These are phyloP conservation scores for Sarcophaga subvicina DNA, from an alignment of 2,888 invertebrate genomes.

Conservation along the genomic window DNA sequence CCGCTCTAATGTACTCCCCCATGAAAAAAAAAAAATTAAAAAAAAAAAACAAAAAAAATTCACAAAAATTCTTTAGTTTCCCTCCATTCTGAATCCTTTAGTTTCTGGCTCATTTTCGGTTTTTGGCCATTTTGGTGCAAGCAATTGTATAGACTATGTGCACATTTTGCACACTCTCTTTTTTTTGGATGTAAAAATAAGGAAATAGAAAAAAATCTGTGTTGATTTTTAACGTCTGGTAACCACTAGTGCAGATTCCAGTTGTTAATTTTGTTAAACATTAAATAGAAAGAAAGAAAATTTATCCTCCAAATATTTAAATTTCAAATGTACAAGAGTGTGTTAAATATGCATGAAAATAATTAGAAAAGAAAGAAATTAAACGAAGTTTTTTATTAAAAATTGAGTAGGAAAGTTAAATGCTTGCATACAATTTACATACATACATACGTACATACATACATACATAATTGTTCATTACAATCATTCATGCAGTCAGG, in stretches of 20 bases:
- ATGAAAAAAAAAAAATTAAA: not conserved
- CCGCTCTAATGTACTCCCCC: slow-evolving; percentile 28
- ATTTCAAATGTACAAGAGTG: too few species aligned
- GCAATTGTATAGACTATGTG: slow-evolving; percentile 24
- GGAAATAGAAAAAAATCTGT: not conserved
- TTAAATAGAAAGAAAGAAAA: too few species aligned
- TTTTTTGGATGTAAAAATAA: slow-evolving; percentile 12
- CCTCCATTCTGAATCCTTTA: not conserved
- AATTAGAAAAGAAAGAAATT: too few species aligned
- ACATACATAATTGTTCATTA: too few species aligned
- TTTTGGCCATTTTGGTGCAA: slow-evolving; percentile 8
- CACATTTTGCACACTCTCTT: slow-evolving; percentile 6
- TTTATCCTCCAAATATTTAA: too few species aligned
- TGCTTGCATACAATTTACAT: too few species aligned
- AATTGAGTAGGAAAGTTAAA: too few species aligned
- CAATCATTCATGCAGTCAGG: too few species aligned
- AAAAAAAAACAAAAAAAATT: not conserved
- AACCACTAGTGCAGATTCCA: slow-evolving; percentile 35
- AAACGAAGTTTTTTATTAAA: too few species aligned
- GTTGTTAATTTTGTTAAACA: slow-evolving; percentile 44
- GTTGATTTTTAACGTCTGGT: slow-evolving; percentile 38
- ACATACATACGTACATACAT: too few species aligned
- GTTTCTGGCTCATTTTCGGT: not conserved
- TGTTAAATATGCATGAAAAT: too few species aligned
- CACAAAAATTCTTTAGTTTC: not conserved